phyloP scores from a whole-genome alignment of 1,140 invertebrate genomes.

The Globodera ellingtonae region DNA sequence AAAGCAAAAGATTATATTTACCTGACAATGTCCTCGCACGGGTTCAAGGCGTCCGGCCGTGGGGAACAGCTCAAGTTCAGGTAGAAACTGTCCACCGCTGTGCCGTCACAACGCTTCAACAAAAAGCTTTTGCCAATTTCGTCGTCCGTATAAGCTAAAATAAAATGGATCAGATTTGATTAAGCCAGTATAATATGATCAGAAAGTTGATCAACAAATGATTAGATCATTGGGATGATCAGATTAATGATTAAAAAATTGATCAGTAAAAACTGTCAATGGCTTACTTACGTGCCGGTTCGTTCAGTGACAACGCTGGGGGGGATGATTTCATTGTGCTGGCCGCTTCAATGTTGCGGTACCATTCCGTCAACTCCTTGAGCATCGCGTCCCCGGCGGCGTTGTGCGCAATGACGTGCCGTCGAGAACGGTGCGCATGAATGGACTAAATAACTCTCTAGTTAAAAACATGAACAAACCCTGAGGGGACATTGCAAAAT shows the following conservation, averaged over 20 bases:
- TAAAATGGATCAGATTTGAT: no score
- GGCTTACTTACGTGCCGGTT: conserved; percentile 4
- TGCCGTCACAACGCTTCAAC: conserved; percentile 44
- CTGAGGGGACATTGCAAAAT: not conserved
- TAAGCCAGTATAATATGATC: no score
- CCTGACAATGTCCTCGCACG: conserved; percentile 87
- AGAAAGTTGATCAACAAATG: no score
- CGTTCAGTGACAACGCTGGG: not conserved
- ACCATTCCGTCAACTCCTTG: conserved; percentile 27
- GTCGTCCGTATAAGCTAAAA: conserved; percentile 42
- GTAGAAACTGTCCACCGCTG: conserved; percentile 49
- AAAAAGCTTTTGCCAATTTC: conserved; percentile 40
- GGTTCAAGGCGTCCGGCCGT: conserved; percentile 81
- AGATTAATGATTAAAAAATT: no score
- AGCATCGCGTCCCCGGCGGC: conserved; percentile 6
- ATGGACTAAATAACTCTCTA: not conserved
- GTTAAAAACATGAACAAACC: not conserved
- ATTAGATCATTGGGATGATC: no score
- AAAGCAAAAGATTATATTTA: conserved; percentile 57
- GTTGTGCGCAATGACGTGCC: conserved; percentile 13
- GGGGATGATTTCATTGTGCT: not conserved
- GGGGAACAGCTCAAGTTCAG: conserved; percentile 73
- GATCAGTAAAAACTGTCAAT: no score
- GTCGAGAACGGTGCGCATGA: not conserved
- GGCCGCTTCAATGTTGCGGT: conserved; percentile 8